Base-by-base conservation (phyloP, 2,888 invertebrate species). In the Drosophila mettleri region DNA sequence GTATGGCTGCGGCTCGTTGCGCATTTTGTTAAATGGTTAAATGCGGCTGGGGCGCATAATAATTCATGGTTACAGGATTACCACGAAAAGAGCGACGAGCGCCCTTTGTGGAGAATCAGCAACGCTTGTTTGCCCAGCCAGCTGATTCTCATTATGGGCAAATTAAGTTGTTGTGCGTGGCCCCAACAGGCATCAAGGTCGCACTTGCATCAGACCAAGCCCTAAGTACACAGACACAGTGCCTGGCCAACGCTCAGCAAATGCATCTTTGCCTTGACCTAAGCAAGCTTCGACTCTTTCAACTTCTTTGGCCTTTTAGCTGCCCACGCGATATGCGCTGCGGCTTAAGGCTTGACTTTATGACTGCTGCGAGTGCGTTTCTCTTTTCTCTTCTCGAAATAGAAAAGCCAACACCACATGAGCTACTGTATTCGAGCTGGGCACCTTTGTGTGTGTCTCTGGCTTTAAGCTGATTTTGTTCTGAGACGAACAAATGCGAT, bases 11-110 rank as follows among this genome's bases (percentile, higher is more conserved):
- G 64, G 63, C 73, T 52, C 66, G 49, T 34, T 33, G 63, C 51
- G 74, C 76, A 45, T 45, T 45, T 45, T 45, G 45, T 45, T 45
- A 45, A 45, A 45, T 45, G 49, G 41, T 60, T 78, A 45, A 45
- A 69, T 45, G 29, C 5, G 63, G 68, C 83, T 70, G 59, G 54
- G 54, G 58, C 46, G 45, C 45, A 88, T 85, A 88, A 88, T 85
- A 85, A 85, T 88, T 74, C 87, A 85, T 85, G 84, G 87, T 84
- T 88, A 68, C 74, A 84, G 81, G 88, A 88, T 85, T 88, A 86
- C 82, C 46, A 57, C 64, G 80, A 65, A 69, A 65, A 67, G 60
- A 57, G 68, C 59, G 65, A 46, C 49, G 53, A 45, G 57, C 18
- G 55, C n/a, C 57, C 74, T 62, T 83, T 88, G 80, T 86, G 69